Percentiles rank a stretch among this genome's conserved stretches.
These are phyloP conservation scores for Heliconius hewitsoni DNA, from an alignment of 1,140 invertebrate species.

Conservation along the genomic window DNA sequence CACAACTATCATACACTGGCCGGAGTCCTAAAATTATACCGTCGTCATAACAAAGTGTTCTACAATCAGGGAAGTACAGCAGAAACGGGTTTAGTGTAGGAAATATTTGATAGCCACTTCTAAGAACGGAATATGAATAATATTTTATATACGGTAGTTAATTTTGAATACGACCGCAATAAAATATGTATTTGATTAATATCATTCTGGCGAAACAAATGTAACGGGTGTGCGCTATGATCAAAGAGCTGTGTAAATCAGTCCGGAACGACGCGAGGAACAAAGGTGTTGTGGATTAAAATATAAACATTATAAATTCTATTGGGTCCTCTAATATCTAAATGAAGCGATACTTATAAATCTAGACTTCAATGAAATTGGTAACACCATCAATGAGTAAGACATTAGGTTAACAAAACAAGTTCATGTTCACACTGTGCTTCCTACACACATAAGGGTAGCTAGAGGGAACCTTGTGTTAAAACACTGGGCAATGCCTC, in stretches of 20 bases:
- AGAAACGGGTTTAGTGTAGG: conserved; percentile 68
- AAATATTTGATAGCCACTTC: conserved; percentile 79
- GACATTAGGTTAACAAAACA: not conserved
- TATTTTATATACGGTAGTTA: conserved; percentile 74
- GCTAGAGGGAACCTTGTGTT: too few relatives aligned
- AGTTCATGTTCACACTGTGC: too few relatives aligned
- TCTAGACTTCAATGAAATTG: conserved; percentile 26
- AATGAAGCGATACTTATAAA: conserved; percentile 25
- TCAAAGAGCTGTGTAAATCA: conserved; percentile 71
- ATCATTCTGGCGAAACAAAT: conserved; percentile 70
- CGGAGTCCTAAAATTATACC: conserved; percentile 58
- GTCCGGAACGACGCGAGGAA: conserved; percentile 60
- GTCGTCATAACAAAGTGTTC: conserved; percentile 59
- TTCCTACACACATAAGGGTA: too few relatives aligned
- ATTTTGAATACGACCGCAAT: conserved; percentile 70
- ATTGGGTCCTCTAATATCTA: conserved; percentile 30
- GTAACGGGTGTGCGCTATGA: conserved; percentile 63
- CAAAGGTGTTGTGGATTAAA: conserved; percentile 56
- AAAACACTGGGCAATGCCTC: too few relatives aligned
- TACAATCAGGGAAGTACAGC: conserved; percentile 60
- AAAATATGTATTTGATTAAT: conserved; percentile 75
- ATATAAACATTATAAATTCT: conserved; percentile 38
- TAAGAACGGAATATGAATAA: conserved; percentile 49
- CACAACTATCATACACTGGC: conserved; percentile 58
- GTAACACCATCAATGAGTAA: not conserved